A percentile compares a stretch with the other conserved stretches of the same genome.
These are phyloP conservation scores for Dromius quadrimaculatus DNA, from an alignment of 2,888 invertebrate genomes.

Conservation along the genomic window DNA sequence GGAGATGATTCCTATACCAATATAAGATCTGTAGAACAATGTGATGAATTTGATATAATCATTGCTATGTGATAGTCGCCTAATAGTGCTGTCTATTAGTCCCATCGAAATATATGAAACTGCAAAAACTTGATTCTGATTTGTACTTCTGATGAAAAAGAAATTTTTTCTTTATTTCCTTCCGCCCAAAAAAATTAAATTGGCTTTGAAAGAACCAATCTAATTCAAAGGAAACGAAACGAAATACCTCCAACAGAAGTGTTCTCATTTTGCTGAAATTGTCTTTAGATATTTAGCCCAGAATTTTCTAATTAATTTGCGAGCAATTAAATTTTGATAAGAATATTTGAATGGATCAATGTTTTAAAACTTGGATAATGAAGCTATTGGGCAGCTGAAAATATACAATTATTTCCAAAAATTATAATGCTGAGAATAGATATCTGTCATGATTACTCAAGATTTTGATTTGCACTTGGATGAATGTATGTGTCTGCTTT, in stretches of 20 bases:
- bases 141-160: slow-evolving; percentile 5
- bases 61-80: too few relatives aligned
- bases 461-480: too few relatives aligned
- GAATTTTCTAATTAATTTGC: slow-evolving; percentile 34
- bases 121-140: not conserved
- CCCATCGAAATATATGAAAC: slow-evolving; percentile 12
- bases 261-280: slow-evolving; percentile 29
- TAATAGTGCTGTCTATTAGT: too few relatives aligned
- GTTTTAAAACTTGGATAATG: slow-evolving; percentile 38
- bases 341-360: slow-evolving; percentile 21
- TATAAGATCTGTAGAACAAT: too few relatives aligned
- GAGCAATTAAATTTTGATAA: slow-evolving; percentile 39
- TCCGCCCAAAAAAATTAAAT: slow-evolving; percentile 16
- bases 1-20: too few relatives aligned
- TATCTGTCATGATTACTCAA: too few relatives aligned
- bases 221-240: slow-evolving; percentile 6
- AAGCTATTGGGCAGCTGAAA: slow-evolving; percentile 24
- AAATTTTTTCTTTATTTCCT: slow-evolving; percentile 6
- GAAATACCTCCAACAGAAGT: not conserved
- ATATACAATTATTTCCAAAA: too few relatives aligned
- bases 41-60: too few relatives aligned
- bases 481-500: too few relatives aligned
- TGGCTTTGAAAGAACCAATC: slow-evolving; percentile 5
- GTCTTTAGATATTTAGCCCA: slow-evolving; percentile 17
- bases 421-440: too few relatives aligned